These are phyloP conservation scores for Puntigrus tetrazona DNA, from an alignment of 2,113 vertebrate genomes.

Conservation along the genomic window DNA sequence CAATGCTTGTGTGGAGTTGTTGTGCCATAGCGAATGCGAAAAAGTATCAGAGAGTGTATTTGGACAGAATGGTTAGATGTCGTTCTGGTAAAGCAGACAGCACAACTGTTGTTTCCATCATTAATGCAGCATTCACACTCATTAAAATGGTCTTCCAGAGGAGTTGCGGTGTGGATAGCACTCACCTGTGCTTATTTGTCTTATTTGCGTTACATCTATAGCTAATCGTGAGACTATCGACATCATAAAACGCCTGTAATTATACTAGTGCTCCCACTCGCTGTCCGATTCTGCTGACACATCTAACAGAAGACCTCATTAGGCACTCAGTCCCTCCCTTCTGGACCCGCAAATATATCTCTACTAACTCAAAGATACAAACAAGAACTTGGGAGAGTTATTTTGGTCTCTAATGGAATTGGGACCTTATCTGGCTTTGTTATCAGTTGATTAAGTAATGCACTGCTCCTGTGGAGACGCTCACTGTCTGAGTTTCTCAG, in stretches of 20 bases:
- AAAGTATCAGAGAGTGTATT: background rate
- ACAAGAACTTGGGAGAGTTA: slow-evolving; percentile 64
- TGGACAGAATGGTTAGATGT: slow-evolving; percentile 6
- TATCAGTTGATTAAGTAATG: slow-evolving; percentile 77
- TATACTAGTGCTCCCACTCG: background rate
- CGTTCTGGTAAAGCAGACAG: background rate
- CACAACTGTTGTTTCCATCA: background rate
- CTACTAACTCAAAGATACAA: slow-evolving; percentile 59
- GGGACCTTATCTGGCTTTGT: slow-evolving; percentile 69
- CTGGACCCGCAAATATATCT: slow-evolving; percentile 54
- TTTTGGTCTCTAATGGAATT: slow-evolving; percentile 72
- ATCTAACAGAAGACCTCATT: slow-evolving; percentile 57
- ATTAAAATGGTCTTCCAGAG: slow-evolving; percentile 14
- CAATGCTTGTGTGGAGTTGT: background rate
- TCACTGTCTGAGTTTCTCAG: slow-evolving; percentile 56
- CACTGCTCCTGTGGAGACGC: slow-evolving; percentile 62
- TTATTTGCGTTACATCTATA: background rate
- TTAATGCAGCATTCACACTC: background rate
- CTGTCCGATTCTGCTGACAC: slow-evolving; percentile 57
- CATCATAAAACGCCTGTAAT: slow-evolving; percentile 34
- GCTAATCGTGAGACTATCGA: background rate
- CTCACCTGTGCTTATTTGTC: background rate
- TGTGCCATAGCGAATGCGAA: background rate
- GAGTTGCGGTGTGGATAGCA: background rate
- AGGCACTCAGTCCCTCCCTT: slow-evolving; percentile 35